Evolutionary conservation across 2,888 invertebrate species (phyloP), one percentile per base, ranked within the genome.

Genomic region (Perithous albicinctus): DNA sequence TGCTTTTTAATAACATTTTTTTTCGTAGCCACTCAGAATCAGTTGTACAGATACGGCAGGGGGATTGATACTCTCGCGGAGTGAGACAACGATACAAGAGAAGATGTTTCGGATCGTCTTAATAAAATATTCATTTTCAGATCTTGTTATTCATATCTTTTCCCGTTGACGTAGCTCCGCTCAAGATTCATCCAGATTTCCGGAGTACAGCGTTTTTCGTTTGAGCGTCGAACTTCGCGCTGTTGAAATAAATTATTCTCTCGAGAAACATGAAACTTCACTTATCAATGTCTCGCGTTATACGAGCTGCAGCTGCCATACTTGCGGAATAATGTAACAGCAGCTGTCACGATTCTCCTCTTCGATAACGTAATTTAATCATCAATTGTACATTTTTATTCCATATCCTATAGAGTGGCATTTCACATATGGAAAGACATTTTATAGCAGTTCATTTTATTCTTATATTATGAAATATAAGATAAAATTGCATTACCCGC

Each of bases 201-300:
- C 26, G 23, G 1, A 4, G 12, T 5, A 4, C 2, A 59, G 18
- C 32, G n/a, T 41, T 41, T 41, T 41, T 63, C 20, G 41, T 23
- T 23, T 38, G 5, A 10, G 35, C 20, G 12, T 63, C 23, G 23
- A 41, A 41, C n/a, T 63, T 38, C 41, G 1, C 63, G 23, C 3
- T 38, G 38, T 41, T 41, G 35, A 38, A 12, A 63, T 59, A 23
- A 63, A 23, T 63, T 20, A 63, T 63, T 63, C 20, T 41, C 20
- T 12, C 43, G 43, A 54, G 69, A 75, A 69, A 69, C 69, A n/a
- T n/a, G 51, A 80, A 63, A 75, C 69, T 29, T 35, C 69, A 41
- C 35, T 70, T 38, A 74, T 75, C 69, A 80, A 80, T 63, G 46
- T 70, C 63, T 63, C 48, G 64, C 15, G 56, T 69, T 75, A 63